Evolutionary conservation across 2,797 vertebrate genomes (phyloP).

Genomic region (Saguinus oedipus): DNA sequence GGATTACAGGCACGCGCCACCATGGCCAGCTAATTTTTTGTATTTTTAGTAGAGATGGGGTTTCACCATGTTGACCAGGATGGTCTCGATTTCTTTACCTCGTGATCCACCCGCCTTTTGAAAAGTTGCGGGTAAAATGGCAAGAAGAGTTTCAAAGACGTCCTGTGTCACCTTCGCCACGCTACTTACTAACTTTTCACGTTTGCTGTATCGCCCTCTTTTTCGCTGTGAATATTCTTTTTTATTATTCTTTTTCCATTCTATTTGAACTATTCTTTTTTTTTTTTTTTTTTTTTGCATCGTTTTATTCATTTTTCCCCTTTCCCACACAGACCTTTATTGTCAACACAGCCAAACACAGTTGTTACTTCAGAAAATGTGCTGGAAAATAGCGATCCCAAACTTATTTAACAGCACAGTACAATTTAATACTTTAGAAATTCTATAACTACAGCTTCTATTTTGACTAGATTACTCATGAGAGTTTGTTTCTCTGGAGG

Average conservation of each 20-base stretch:
- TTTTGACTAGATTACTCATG: not conserved
- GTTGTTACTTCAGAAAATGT: not conserved
- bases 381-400: not conserved
- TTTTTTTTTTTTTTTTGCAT: not conserved
- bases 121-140: not conserved
- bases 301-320: not conserved
- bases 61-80: no score
- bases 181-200: not conserved
- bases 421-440: not conserved
- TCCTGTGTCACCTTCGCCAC: not conserved
- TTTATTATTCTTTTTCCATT: not conserved
- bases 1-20: no score
- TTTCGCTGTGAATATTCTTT: not conserved
- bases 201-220: not conserved
- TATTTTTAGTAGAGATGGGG: no score
- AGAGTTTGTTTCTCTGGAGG: not conserved
- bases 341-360: not conserved
- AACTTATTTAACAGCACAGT: not conserved
- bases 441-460: slow-evolving; percentile 10
- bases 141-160: not conserved
- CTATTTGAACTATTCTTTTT: no score
- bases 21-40: no score
- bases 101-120: not conserved
- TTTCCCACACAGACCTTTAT: not conserved
- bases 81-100: no score